Evolutionary conservation across 2,888 invertebrate species (phyloP).

Genomic region (Habroteleia sp.): DNA sequence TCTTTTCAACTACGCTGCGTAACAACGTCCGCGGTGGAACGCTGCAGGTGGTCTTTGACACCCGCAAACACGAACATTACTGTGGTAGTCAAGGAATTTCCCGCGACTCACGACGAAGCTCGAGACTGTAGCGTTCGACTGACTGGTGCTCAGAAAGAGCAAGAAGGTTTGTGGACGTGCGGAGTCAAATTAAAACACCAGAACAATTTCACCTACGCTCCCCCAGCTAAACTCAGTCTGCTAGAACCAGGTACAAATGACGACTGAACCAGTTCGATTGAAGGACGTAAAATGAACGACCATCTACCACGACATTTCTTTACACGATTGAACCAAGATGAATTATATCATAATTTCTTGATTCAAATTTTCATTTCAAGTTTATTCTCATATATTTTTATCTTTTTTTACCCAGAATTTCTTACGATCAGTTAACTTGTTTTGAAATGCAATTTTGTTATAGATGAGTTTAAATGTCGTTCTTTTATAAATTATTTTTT

Average conservation of each 20-base stretch:
- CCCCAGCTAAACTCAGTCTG: constrained; percentile 78
- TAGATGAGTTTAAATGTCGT: background rate
- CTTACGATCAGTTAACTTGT: too few relatives aligned
- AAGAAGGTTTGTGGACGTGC: constrained; percentile 80
- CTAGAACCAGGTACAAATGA: constrained; percentile 79
- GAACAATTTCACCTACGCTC: constrained; percentile 77
- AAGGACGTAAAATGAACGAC: constrained; percentile 49
- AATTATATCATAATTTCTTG: too few relatives aligned
- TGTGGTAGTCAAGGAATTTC: constrained; percentile 77
- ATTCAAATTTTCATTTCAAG: too few relatives aligned
- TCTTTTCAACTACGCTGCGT: constrained; percentile 77
- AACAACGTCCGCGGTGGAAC: constrained; percentile 75
- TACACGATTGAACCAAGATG: background rate
- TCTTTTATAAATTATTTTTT: too few relatives aligned
- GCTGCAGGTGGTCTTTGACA: constrained; percentile 79
- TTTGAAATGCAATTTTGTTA: too few relatives aligned
- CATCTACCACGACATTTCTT: constrained; percentile 3
- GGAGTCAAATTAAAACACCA: constrained; percentile 75
- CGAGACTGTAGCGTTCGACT: constrained; percentile 78
- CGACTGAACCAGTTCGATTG: constrained; percentile 68
- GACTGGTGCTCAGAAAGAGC: constrained; percentile 76
- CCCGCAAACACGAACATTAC: constrained; percentile 77
- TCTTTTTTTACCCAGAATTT: too few relatives aligned
- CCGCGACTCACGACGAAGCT: constrained; percentile 75
- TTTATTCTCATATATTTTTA: too few relatives aligned